These are phyloP conservation scores for Neolamprologus hecqui DNA, from an alignment of 2,113 vertebrate species.

Conservation along the genomic window DNA sequence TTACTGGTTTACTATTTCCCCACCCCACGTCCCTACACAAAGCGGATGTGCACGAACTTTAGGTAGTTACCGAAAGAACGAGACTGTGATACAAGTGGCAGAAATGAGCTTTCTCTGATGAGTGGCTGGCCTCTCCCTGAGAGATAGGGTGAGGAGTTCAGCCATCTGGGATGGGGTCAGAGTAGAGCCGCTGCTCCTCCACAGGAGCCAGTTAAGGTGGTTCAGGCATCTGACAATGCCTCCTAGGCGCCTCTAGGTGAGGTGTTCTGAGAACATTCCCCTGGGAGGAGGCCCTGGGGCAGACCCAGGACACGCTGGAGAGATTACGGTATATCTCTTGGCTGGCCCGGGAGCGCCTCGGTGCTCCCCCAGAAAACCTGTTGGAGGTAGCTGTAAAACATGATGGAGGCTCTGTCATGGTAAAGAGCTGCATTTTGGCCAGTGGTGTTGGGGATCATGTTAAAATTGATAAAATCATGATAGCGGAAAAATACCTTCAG, in stretches of 20 bases:
- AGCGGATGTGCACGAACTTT: fast-evolving
- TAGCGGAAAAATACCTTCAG: not conserved
- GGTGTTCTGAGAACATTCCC: not conserved
- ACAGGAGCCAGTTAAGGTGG: not conserved
- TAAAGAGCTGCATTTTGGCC: not conserved
- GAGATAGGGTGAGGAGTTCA: not conserved
- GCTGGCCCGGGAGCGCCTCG: fast-evolving
- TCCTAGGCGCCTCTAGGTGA: not conserved
- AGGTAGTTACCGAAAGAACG: not conserved
- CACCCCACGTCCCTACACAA: not conserved
- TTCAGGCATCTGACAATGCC: not conserved
- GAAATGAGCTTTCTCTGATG: not conserved
- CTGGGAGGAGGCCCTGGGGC: not conserved
- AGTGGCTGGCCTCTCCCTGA: not conserved
- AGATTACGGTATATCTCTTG: not conserved
- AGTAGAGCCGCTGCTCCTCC: not conserved
- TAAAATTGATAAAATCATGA: not conserved
- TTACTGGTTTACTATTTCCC: not conserved
- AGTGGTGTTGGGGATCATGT: not conserved
- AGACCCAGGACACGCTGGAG: not conserved
- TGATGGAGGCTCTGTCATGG: not conserved
- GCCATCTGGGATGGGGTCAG: not conserved
- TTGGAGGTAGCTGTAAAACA: not conserved
- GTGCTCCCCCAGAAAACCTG: not conserved
- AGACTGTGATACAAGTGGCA: not conserved